A percentile compares a stretch with the other conserved stretches of the same genome.
These are phyloP conservation scores for Gastrophysa polygoni DNA, from an alignment of 2,888 invertebrate genomes.

Conservation along the genomic window DNA sequence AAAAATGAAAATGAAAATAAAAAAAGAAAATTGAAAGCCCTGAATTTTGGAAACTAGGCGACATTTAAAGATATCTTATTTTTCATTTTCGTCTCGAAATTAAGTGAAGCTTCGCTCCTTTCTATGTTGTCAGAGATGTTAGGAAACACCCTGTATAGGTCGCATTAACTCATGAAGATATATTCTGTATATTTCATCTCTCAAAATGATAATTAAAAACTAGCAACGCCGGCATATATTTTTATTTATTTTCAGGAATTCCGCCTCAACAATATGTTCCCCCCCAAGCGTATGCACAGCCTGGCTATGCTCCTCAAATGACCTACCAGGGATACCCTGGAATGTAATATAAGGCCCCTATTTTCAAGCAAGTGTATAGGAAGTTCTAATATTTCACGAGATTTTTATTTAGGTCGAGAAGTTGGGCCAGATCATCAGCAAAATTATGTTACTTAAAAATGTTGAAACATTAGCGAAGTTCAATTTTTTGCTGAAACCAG, in stretches of 20 bases:
- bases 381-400: slow-evolving; percentile 25
- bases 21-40: too few species aligned
- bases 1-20: too few species aligned
- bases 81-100: too few species aligned
- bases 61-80: too few species aligned
- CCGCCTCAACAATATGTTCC: slow-evolving; percentile 55
- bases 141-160: too few species aligned
- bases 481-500: neutral
- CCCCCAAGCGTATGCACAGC: slow-evolving; percentile 64
- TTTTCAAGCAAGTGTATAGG: slow-evolving; percentile 24
- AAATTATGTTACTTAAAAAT: slow-evolving; percentile 16
- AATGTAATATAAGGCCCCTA: slow-evolving; percentile 59
- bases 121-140: too few species aligned
- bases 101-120: too few species aligned
- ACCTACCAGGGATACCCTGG: slow-evolving; percentile 69
- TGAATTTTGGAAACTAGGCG: too few species aligned
- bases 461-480: neutral
- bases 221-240: neutral
- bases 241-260: slow-evolving; percentile 49
- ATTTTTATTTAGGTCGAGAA: slow-evolving; percentile 18
- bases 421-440: slow-evolving; percentile 23
- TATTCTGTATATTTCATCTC: too few species aligned
- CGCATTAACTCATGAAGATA: too few species aligned
- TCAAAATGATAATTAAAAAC: too few species aligned
- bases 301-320: slow-evolving; percentile 62